Evolutionary conservation across 2,113 vertebrate species (phyloP).

Genomic region (Oryctolagus cuniculus): mOryCun1.1 NC_091434.1:148746001-148746500

Average conservation of each 20-base stretch:
- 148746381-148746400: neutral
- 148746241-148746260: slow-evolving; percentile 28
- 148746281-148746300: slow-evolving; percentile 47
- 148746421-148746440: neutral
- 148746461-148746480: slow-evolving; percentile 39
- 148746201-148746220: neutral
- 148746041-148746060: neutral
- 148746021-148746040: neutral
- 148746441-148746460: slow-evolving; percentile 37
- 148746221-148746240: slow-evolving; percentile 2
- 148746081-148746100: neutral
- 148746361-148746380: slow-evolving; percentile 28
- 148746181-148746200: slow-evolving; percentile 41
- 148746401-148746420: neutral
- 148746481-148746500: slow-evolving; percentile 3
- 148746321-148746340: neutral
- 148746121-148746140: neutral
- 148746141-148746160: neutral
- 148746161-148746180: neutral
- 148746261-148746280: slow-evolving; percentile 3
- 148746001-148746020: neutral
- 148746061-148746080: neutral
- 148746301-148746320: slow-evolving; percentile 53
- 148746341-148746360: slow-evolving; percentile 60
- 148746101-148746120: neutral